Percentiles rank a stretch among this genome's conserved stretches.
phyloP scores from a whole-genome alignment of 1,140 invertebrate genomes.

The Proales similis region DNA sequence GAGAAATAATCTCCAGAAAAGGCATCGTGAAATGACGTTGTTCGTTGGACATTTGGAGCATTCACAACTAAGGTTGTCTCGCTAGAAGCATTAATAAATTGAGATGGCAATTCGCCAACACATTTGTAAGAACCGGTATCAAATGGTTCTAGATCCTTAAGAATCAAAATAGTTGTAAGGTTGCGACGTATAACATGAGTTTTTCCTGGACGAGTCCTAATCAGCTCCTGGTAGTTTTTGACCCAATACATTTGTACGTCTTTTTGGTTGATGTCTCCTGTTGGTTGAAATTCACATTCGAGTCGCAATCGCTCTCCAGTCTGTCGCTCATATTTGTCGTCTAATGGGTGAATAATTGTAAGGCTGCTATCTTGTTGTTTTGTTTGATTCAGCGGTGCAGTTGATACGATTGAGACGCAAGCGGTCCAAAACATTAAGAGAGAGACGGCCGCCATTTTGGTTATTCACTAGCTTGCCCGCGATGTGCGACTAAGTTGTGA shows the following conservation, averaged over 20 bases:
- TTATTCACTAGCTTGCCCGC: no score
- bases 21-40: no score
- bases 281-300: slow-evolving; percentile 15
- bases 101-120: background rate
- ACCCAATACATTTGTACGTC: slow-evolving; percentile 26
- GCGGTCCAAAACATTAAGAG: no score
- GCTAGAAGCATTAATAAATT: background rate
- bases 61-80: slow-evolving; percentile 22
- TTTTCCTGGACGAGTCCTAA: background rate
- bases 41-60: no score
- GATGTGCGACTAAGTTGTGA: no score
- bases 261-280: background rate
- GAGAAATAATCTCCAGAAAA: no score
- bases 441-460: no score
- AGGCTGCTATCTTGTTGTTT: no score
- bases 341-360: no score
- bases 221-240: slow-evolving; percentile 35
- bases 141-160: slow-evolving; percentile 29
- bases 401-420: no score
- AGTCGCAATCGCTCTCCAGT: slow-evolving; percentile 19
- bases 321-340: background rate
- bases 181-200: slow-evolving; percentile 6
- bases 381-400: no score
- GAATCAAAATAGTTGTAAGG: background rate
- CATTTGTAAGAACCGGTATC: slow-evolving; percentile 30